phyloP scores from a whole-genome alignment of 2,888 invertebrate genomes.

The Acanthoscelides obtectus region DNA sequence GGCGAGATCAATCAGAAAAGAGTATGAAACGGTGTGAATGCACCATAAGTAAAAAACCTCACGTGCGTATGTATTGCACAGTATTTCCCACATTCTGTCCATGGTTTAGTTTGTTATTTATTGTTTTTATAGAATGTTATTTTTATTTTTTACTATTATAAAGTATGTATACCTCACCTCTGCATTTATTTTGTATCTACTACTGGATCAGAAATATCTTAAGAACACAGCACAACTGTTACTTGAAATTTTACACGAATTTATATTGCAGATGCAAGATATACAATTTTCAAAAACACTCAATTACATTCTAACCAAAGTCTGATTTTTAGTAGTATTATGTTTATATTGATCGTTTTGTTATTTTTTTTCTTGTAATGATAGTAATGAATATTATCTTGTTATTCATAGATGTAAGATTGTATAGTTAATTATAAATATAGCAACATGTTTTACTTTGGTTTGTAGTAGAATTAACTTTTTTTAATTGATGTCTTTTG shows the following conservation, averaged over 20 bases:
- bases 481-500: neutral
- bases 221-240: neutral
- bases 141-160: neutral
- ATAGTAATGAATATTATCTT: neutral
- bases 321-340: conserved; percentile 2
- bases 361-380: neutral
- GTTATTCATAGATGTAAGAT: neutral
- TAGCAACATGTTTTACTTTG: neutral
- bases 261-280: neutral
- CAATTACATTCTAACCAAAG: neutral
- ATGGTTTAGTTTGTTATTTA: conserved; percentile 16
- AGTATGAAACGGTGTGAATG: conserved; percentile 69
- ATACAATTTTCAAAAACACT: neutral
- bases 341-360: neutral
- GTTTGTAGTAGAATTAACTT: neutral
- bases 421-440: neutral
- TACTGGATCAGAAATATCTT: no score
- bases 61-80: conserved; percentile 15
- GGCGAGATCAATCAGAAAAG: conserved; percentile 87
- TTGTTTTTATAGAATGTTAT: conserved; percentile 5
- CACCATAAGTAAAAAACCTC: neutral
- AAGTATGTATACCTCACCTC: neutral
- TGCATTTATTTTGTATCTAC: neutral
- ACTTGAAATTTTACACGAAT: neutral
- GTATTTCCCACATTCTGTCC: conserved; percentile 17